Conservation (phyloP, 2,888 invertebrate species). For the Lacanobia oleracea region DNA sequence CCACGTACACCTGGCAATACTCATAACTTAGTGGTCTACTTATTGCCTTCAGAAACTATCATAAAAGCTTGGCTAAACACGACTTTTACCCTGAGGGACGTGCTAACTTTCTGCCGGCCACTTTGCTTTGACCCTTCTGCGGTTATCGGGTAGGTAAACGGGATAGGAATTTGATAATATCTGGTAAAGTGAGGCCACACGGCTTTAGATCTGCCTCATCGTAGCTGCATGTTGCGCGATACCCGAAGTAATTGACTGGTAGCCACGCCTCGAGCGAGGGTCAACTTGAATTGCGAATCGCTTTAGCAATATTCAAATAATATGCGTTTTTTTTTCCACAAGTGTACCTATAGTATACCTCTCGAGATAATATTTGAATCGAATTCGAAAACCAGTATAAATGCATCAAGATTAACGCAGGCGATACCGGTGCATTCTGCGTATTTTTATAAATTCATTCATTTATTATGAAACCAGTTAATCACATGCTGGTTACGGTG, state of each 20-base stretch:
- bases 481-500: constrained; percentile 27
- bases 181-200: constrained; percentile 11
- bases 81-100: neutral
- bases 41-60: constrained; percentile 5
- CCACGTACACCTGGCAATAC: constrained; percentile 10
- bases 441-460: constrained; percentile 18
- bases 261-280: constrained; percentile 42
- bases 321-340: constrained; percentile 27
- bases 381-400: constrained; percentile 23
- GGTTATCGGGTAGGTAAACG: constrained; percentile 13
- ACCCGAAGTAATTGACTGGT: constrained; percentile 40
- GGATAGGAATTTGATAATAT: constrained; percentile 20
- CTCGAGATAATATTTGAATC: constrained; percentile 4
- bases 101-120: constrained; percentile 11
- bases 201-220: constrained; percentile 8
- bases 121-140: neutral
- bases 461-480: constrained; percentile 44
- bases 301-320: constrained; percentile 43
- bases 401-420: constrained; percentile 4
- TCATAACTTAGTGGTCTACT: neutral
- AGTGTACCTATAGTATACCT: neutral
- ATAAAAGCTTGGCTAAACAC: constrained; percentile 3
- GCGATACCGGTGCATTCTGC: constrained; percentile 19
- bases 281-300: constrained; percentile 41
- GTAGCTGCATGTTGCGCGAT: constrained; percentile 34